phyloP scores from a whole-genome alignment of 2,797 vertebrate species.

The Lycodopsis pacificus region DNA sequence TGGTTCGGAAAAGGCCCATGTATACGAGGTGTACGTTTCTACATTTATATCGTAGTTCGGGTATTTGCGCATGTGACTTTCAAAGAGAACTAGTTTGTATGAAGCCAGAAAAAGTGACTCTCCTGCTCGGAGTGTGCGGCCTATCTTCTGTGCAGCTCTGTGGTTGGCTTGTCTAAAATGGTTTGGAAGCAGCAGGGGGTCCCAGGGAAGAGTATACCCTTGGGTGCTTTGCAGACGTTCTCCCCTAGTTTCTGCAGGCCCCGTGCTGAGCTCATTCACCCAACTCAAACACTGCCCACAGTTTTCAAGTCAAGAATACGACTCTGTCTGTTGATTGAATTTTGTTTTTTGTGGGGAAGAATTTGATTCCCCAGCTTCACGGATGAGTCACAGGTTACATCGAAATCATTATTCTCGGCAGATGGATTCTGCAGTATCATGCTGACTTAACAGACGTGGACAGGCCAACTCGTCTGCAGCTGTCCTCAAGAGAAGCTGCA shows the following conservation, averaged over 20 bases:
- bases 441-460: slow-evolving; percentile 7
- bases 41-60: slow-evolving; percentile 10
- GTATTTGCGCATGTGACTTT: slow-evolving; percentile 25
- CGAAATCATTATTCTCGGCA: slow-evolving; percentile 23
- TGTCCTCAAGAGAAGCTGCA: background rate
- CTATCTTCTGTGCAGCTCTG: slow-evolving; percentile 16
- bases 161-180: slow-evolving; percentile 52
- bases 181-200: slow-evolving; percentile 49
- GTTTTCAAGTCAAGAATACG: slow-evolving; percentile 41
- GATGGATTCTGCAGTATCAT: slow-evolving; percentile 19
- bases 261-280: slow-evolving; percentile 59
- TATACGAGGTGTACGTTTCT: background rate
- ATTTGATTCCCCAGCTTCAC: slow-evolving; percentile 10
- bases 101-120: slow-evolving; percentile 29
- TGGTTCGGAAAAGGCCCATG: slow-evolving; percentile 14
- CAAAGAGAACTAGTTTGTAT: slow-evolving; percentile 12
- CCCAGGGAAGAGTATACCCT: slow-evolving; percentile 36
- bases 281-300: slow-evolving; percentile 38
- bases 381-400: slow-evolving; percentile 16
- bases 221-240: slow-evolving; percentile 52
- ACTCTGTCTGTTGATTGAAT: slow-evolving; percentile 12
- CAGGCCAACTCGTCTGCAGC: slow-evolving; percentile 10
- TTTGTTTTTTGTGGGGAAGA: slow-evolving; percentile 5
- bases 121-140: slow-evolving; percentile 13
- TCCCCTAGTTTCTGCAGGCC: slow-evolving; percentile 35